Evolutionary conservation across 2,888 invertebrate species (phyloP).

Genomic region (Thelaira solivaga): DNA sequence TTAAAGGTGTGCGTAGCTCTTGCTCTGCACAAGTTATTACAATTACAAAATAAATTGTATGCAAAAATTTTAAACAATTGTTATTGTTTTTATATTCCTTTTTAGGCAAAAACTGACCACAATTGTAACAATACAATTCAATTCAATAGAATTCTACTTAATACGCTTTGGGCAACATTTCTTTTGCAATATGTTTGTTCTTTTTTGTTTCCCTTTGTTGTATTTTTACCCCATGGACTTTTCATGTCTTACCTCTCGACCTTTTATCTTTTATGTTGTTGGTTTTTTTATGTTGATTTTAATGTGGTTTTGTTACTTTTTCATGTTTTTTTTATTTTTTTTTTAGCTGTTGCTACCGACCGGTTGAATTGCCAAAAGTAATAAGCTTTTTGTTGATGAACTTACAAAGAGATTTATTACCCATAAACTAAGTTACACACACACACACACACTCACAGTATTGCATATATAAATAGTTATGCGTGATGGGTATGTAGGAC

Average conservation of each 20-base stretch:
- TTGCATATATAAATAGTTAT: too few species aligned
- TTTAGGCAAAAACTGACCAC: slow-evolving; percentile 32
- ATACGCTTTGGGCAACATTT: slow-evolving; percentile 53
- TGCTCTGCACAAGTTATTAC: background rate
- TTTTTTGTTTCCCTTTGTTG: slow-evolving; percentile 1
- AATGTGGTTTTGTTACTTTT: slow-evolving; percentile 44
- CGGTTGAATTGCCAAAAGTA: slow-evolving; percentile 43
- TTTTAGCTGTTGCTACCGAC: slow-evolving; percentile 40
- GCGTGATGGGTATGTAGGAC: too few species aligned
- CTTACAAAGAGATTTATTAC: too few species aligned
- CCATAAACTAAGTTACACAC: background rate
- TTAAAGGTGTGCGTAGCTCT: background rate
- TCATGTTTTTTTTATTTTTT: slow-evolving; percentile 8
- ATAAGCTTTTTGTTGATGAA: slow-evolving; percentile 53
- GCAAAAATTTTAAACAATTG: slow-evolving; percentile 36
- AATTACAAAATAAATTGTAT: slow-evolving; percentile 1
- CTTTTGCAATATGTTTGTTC: slow-evolving; percentile 19
- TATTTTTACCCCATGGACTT: background rate
- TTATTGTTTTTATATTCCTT: slow-evolving; percentile 3
- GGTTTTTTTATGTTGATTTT: slow-evolving; percentile 53
- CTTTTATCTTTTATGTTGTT: slow-evolving; percentile 3
- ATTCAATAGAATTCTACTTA: slow-evolving; percentile 56
- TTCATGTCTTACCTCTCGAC: background rate
- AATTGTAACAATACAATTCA: slow-evolving; percentile 39
- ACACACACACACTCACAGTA: background rate